Percentiles rank a stretch among this genome's conserved stretches.
Evolutionary conservation across 2,113 vertebrate genomes (phyloP).

Genomic region (Callithrix jacchus): DNA sequence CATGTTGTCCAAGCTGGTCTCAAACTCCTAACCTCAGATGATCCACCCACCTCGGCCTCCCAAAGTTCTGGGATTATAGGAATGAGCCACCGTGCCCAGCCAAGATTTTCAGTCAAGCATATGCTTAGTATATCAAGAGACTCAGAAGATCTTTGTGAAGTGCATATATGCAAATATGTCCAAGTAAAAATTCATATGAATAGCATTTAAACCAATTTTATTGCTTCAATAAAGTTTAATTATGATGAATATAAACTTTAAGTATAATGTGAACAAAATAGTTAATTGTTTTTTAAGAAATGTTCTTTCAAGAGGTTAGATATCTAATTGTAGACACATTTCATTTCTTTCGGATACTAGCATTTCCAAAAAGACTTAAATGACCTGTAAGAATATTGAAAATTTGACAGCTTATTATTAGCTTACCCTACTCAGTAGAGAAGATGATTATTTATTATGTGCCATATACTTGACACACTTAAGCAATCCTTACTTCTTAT

Average conservation of each 20-base stretch:
- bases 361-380: conserved; percentile 25
- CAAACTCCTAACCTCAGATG: too few relatives aligned
- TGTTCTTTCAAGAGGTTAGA: conserved; percentile 19
- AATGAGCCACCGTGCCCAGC: too few relatives aligned
- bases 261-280: conserved; percentile 10
- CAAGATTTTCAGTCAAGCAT: not conserved
- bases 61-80: too few relatives aligned
- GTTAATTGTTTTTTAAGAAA: conserved; percentile 16
- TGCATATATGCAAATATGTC: not conserved
- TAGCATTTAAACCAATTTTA: not conserved
- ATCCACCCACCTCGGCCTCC: too few relatives aligned
- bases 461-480: not conserved
- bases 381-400: not conserved
- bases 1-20: too few relatives aligned
- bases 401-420: not conserved
- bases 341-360: conserved; percentile 13
- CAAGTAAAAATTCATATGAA: not conserved
- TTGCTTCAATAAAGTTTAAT: conserved; percentile 12
- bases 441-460: not conserved
- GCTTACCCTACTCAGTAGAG: not conserved
- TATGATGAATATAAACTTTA: not conserved
- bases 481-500: not conserved
- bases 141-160: not conserved
- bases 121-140: conserved; percentile 8
- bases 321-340: not conserved